Base-by-base conservation (phyloP, 2,113 vertebrate genomes). In the Rattus rattus region DNA sequence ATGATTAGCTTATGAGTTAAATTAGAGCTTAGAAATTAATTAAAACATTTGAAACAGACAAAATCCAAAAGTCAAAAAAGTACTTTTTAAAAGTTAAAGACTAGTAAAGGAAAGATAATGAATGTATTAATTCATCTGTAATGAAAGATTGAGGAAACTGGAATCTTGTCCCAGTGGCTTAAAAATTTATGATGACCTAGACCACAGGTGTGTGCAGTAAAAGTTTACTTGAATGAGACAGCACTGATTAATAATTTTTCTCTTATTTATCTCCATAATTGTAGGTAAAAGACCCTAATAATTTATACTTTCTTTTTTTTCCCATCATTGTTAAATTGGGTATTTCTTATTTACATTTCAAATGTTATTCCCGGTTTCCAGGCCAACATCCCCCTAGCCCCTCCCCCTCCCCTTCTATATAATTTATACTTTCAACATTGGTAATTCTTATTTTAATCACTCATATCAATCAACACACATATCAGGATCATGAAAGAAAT, bases 361-460 rank as follows among this genome's bases (percentile, higher is more conserved):
- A 43, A 43, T 43, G 43, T 43, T 43, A 43, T 43, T 43, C 43
- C 43, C 43, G 43, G 43, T 43, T 43, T 43, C 43, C 43, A 43
- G 43, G 43, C 43, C 43, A 43, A 43, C 43, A 43, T 43, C 43
- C 43, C 43, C 43, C 43, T 43, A 43, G 2, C 3, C 3, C 43
- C 43, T 43, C 43, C 43, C 43, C 43, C 43, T 43, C 43, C 43
- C 43, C 43, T 43, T 43, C 43, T 43, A 43, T 43, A 56, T 86
- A 80, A 92, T 4, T 92, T 26, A n/a, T 94, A 91, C 54, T 10
- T 36, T 94, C 10, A 87, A 87, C 4, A n/a, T 7, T 76, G n/a
- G 36, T 61, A 73, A 86, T 77, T 94, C 30, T 94, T 69, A 88
- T 67, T 92, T 93, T 94, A 90, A 49, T 94, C 43, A 63, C 86